Conservation (phyloP, 2,797 vertebrate genomes). For the Amblyopsis hoosieri region DNA sequence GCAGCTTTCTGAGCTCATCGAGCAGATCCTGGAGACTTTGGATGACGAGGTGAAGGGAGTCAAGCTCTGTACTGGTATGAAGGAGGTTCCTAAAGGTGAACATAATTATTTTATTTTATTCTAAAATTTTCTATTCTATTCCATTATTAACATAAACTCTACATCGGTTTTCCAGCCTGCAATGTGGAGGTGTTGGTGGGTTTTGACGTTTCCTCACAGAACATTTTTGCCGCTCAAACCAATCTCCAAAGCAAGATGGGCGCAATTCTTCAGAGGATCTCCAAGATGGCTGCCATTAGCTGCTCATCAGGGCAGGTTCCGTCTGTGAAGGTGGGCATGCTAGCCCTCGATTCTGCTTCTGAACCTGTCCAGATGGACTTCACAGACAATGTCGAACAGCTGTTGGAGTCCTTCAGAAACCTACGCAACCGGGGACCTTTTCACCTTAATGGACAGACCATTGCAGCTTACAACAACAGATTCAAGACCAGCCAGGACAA, state of each 20-base stretch:
- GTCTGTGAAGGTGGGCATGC: slow-evolving; percentile 81
- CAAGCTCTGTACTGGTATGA: slow-evolving; percentile 73
- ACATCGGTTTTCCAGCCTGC: slow-evolving; percentile 79
- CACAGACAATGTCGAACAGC: slow-evolving; percentile 75
- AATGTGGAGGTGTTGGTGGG: slow-evolving; percentile 91
- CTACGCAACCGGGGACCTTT: slow-evolving; percentile 84
- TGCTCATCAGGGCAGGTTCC: slow-evolving; percentile 84
- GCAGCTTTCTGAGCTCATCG: slow-evolving; percentile 88
- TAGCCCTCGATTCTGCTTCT: slow-evolving; percentile 78
- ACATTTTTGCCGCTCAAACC: slow-evolving; percentile 85
- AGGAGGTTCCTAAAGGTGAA: slow-evolving; percentile 76
- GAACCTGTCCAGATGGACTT: slow-evolving; percentile 85
- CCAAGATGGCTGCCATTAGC: slow-evolving; percentile 86
- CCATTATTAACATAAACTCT: not conserved
- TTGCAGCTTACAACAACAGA: slow-evolving; percentile 82
- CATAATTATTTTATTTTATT: not conserved
- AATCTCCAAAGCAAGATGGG: slow-evolving; percentile 84
- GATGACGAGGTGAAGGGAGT: slow-evolving; percentile 83
- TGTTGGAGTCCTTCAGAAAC: slow-evolving; percentile 80
- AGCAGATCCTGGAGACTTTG: slow-evolving; percentile 87
- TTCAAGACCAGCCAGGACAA: slow-evolving; percentile 75
- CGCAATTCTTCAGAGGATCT: slow-evolving; percentile 83
- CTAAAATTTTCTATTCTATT: not conserved
- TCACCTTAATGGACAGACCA: slow-evolving; percentile 81
- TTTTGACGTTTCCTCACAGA: slow-evolving; percentile 88